phyloP scores from a whole-genome alignment of 2,888 invertebrate species.

The Balanococcus diminutus region DNA sequence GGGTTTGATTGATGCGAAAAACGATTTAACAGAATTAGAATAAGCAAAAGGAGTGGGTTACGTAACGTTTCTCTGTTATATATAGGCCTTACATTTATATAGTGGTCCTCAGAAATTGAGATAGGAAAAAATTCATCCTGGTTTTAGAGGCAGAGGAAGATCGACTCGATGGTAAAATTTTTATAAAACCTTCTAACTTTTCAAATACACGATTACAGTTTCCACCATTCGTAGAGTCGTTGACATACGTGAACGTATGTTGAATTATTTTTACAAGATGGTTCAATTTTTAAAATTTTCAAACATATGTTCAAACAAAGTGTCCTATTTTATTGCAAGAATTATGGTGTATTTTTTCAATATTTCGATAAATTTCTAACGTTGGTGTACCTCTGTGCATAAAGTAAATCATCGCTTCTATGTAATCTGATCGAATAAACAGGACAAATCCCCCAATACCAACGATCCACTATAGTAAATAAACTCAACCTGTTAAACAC shows the following conservation, averaged over 20 bases:
- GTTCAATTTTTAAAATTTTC: neutral
- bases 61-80: neutral
- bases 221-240: neutral
- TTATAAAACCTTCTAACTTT: too few relatives aligned
- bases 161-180: neutral
- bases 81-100: too few relatives aligned
- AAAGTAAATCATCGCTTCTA: neutral
- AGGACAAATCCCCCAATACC: neutral
- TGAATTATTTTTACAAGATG: neutral
- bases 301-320: neutral
- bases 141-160: too few relatives aligned
- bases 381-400: neutral
- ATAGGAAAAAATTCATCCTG: neutral
- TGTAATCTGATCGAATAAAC: neutral
- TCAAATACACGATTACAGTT: neutral
- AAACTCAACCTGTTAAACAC: neutral
- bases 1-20: conserved; percentile 51
- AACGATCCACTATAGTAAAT: neutral
- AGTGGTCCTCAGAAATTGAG: neutral
- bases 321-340: neutral
- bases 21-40: conserved; percentile 44
- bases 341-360: neutral
- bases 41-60: neutral
- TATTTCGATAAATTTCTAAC: neutral
- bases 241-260: neutral